phyloP scores from a whole-genome alignment of 2,113 vertebrate species.

The Otus sunia region DNA sequence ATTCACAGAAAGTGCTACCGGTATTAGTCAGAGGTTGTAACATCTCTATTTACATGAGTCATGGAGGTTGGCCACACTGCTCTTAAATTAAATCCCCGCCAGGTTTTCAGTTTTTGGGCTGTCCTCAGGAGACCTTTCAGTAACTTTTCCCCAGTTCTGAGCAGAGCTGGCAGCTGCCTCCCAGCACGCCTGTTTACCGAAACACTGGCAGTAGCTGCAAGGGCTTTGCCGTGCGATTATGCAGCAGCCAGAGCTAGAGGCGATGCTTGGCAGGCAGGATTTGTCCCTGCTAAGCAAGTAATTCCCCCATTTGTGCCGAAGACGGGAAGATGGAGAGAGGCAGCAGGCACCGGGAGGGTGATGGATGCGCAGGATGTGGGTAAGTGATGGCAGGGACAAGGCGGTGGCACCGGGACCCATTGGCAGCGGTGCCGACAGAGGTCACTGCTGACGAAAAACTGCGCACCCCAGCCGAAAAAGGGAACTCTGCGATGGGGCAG shows the following conservation, averaged over 20 bases:
- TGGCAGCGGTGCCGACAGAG: background rate
- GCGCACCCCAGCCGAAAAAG: background rate
- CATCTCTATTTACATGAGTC: constrained; percentile 53
- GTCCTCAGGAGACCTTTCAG: constrained; percentile 70
- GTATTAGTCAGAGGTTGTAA: constrained; percentile 34
- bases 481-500: background rate
- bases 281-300: fast-evolving
- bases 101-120: constrained; percentile 27
- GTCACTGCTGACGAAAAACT: constrained; percentile 32
- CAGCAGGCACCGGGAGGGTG: fast-evolving
- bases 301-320: fast-evolving
- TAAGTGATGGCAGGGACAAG: background rate
- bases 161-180: constrained; percentile 44
- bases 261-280: background rate
- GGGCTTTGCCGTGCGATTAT: background rate
- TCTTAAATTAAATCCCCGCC: constrained; percentile 24
- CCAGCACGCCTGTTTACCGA: constrained; percentile 47
- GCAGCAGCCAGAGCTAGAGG: background rate
- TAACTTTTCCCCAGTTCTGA: constrained; percentile 20
- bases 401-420: background rate
- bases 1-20: background rate
- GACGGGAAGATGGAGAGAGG: background rate
- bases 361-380: background rate
- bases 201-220: constrained; percentile 9
- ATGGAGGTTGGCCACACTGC: constrained; percentile 26